Base-by-base conservation (phyloP, 2,888 invertebrate genomes). In the Leucoma salicis region DNA sequence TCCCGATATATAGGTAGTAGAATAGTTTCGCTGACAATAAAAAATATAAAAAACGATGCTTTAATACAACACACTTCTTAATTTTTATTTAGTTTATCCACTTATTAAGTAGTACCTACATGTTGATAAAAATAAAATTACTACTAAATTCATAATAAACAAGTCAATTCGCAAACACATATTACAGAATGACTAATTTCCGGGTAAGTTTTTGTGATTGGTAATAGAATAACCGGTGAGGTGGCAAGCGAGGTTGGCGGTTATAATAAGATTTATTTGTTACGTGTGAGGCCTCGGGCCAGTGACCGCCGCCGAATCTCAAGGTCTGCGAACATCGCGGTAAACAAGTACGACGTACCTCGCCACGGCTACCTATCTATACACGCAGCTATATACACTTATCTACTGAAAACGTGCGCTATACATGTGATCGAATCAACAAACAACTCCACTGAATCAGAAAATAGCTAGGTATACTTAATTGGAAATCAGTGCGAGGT, bases 261-360 rank as follows among this genome's bases (percentile, higher is more conserved):
- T 69, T 77, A 75, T 78, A 76, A 76, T 73, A 78, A 74, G 70
- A 76, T 70, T 70, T 75, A 70, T 66, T 60, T 70, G 70, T 65
- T 69, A 65, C 59, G 62, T 63, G 67, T 65, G 74, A 67, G 75
- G 66, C 69, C 70, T 61, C 73, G 78, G 85, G 88, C 76, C 86
- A 87, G 61, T 87, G 88, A 87, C 88, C 88, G 85, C 70, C 52
- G 84, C 81, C 86, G 74, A 89, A 88, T 85, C 74, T 87, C 88
- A 89, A 89, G 88, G 88, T 82, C 87, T 78, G 83, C 81, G 74
- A 72, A 69, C 66, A 75, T 72, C 78, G 82, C 70, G 66, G 83
- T 86, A 87, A 88, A 87, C 87, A 89, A 86, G 79, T 83, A 48
- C 78, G 64, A 10, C 13, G 63, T 74, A 72, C 57, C 65, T 59